A percentile compares a stretch with the other conserved stretches of the same genome.
These are phyloP conservation scores for Fabriciana adippe DNA, from an alignment of 2,888 invertebrate species.

Conservation along the genomic window DNA sequence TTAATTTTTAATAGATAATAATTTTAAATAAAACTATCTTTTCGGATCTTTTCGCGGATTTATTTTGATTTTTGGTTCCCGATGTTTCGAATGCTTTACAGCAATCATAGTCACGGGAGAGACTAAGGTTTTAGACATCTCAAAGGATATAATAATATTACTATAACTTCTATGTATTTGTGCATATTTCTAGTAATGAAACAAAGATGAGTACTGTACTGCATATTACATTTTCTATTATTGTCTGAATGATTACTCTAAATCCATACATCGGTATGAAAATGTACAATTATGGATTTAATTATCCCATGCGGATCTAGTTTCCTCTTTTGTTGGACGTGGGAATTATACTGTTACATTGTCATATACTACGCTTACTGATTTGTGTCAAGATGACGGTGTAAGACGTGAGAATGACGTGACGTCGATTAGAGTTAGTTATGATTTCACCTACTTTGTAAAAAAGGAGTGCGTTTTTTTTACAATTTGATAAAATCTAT, in stretches of 20 bases:
- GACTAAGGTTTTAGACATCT: no score
- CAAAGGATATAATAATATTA: no score
- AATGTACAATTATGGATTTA: conserved; percentile 23
- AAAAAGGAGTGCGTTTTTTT: no score
- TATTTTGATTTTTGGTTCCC: no score
- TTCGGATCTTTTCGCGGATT: no score
- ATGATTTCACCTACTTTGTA: not conserved
- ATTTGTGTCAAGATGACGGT: conserved; percentile 19
- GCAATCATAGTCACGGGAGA: no score
- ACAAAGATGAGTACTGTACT: not conserved
- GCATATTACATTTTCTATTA: conserved; percentile 6
- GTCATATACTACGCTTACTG: conserved; percentile 3
- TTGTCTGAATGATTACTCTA: conserved; percentile 8
- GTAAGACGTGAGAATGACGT: not conserved
- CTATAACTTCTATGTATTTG: no score
- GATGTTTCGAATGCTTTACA: no score
- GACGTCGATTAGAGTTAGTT: not conserved
- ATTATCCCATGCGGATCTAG: conserved; percentile 20
- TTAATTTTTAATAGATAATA: no score
- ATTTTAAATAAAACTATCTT: no score
- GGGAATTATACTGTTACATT: conserved; percentile 37
- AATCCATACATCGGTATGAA: conserved; percentile 12
- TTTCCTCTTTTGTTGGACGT: conserved; percentile 35
- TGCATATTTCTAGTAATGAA: no score
- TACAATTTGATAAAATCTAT: no score